Base-by-base conservation (phyloP, 2,113 vertebrate species). In the Neopipo cinnamomea region DNA sequence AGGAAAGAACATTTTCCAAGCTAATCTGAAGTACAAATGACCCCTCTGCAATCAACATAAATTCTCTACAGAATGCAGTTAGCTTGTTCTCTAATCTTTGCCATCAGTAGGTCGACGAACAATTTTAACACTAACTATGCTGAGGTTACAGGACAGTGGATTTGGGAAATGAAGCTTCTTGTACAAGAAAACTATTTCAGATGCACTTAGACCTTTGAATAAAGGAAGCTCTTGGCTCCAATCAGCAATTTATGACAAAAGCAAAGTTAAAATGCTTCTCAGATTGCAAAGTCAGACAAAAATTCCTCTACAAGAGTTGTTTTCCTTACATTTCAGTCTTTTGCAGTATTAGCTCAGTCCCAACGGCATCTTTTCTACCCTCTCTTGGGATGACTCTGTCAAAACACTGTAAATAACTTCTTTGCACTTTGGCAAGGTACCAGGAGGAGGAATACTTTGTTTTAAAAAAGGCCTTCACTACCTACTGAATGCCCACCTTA, bases 341-440 rank as follows among this genome's bases (percentile, higher is more conserved):
- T 93, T 44, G 79, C 76, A 76, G 68, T 93, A 96, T 92, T 93
- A 97, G 95, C 95, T 97, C 94, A 95, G 94, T 63, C 89, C 82
- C 82, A 94, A 85, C 79, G 91, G 95, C 95, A 95, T 97, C 92
- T 93, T 94, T 93, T 95, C 93, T 87, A 93, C 85, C 67, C 44
- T 3, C 0, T 91, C 58, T 96, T 91, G 63, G 67, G 80, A 63
- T 42, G 66, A 91, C 44, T 91, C 95, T 97, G 88, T 96, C 96
- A 97, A 94, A 97, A 97, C 87, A 95, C 68, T 85, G 80, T 93
- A 94, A 97, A 96, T 97, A 95, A 97, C 83, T 85, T 55, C 73
- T 71, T 53, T 62, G 37, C 71, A 76, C 49, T 91, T 85, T 91
- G 91, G 96, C 91, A 95, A 93, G 21, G n/a, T 33, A 84, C 71